Percentiles rank a stretch among this genome's conserved stretches.
Conservation (phyloP, 2,113 vertebrate species). For the Hystrix cristata region DNA sequence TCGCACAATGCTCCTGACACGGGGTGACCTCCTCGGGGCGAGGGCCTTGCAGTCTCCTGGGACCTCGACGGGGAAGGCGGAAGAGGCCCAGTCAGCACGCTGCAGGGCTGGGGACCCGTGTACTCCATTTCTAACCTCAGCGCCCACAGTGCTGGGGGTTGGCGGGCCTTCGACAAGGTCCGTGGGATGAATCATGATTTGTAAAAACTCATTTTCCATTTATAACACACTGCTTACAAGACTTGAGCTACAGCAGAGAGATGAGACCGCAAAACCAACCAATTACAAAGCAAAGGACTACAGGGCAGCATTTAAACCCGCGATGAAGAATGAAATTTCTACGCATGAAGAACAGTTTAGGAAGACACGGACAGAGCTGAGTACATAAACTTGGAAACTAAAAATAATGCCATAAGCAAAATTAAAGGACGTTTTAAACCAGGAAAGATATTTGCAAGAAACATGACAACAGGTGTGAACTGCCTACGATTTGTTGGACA, state of each 20-base stretch:
- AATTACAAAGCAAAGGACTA: not conserved
- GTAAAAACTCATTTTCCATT: not conserved
- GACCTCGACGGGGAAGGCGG: not conserved
- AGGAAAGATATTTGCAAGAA: not conserved
- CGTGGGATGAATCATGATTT: not conserved
- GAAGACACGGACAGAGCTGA: not conserved
- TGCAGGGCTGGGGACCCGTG: too few relatives aligned
- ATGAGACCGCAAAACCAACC: not conserved
- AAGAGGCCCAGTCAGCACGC: not conserved
- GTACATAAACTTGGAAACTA: not conserved
- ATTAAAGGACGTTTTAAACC: not conserved
- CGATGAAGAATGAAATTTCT: not conserved
- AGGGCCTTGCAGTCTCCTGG: not conserved
- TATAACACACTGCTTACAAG: not conserved
- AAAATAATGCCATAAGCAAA: not conserved
- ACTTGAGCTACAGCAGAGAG: not conserved
- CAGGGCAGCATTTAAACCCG: too few relatives aligned
- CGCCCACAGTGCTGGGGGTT: not conserved
- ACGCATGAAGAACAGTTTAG: not conserved
- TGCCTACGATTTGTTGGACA: not conserved
- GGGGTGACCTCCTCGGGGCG: not conserved
- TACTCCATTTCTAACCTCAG: not conserved
- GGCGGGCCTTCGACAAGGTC: not conserved
- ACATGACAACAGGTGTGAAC: not conserved
- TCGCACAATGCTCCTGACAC: not conserved